Conservation (phyloP, 2,113 vertebrate genomes). For the Galeopterus variegatus region DNA sequence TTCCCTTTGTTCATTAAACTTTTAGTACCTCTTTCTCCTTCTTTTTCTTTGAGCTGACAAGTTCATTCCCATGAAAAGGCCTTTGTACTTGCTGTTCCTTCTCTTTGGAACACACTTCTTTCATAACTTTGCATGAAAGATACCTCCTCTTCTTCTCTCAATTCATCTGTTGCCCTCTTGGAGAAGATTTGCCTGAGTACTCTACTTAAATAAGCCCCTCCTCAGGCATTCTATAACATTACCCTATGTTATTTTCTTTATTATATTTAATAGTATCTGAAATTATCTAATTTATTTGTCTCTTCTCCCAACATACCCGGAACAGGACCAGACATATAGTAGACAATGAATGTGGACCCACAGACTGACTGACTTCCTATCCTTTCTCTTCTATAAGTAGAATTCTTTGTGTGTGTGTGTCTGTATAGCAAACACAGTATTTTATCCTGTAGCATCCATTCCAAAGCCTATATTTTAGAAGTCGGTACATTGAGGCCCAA, state of each 20-base stretch:
- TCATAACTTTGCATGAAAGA: not conserved
- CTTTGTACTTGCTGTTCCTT: not conserved
- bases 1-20: not conserved
- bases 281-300: not conserved
- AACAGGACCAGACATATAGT: not conserved
- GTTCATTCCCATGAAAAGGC: not conserved
- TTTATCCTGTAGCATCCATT: not conserved
- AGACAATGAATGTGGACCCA: not conserved
- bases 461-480: not conserved
- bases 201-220: not conserved
- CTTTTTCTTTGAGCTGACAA: not conserved
- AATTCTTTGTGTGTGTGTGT: not conserved
- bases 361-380: not conserved
- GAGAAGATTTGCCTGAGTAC: not conserved
- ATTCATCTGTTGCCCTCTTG: not conserved
- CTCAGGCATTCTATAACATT: not conserved
- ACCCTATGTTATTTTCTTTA: constrained; percentile 18
- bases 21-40: not conserved
- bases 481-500: not conserved
- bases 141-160: not conserved
- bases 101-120: not conserved
- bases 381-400: not conserved
- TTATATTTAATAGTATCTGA: not conserved
- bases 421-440: not conserved
- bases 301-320: not conserved